phyloP scores from a whole-genome alignment of 2,888 invertebrate genomes.

The Cynaeus angustus region DNA sequence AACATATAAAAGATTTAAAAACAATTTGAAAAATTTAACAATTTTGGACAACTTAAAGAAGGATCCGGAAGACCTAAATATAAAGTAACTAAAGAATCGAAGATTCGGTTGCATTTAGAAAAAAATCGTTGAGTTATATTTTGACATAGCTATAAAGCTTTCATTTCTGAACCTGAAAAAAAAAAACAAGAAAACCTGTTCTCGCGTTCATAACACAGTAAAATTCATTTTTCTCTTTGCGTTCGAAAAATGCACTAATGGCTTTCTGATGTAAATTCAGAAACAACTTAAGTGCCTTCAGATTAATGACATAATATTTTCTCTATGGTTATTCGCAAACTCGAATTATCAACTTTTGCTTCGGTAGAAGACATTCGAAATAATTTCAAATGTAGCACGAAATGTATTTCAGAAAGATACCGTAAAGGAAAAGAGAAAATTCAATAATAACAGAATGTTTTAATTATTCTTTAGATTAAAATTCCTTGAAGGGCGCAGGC shows the following conservation, averaged over 20 bases:
- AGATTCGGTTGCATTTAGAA: no score
- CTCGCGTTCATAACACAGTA: not conserved
- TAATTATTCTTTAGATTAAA: constrained; percentile 32
- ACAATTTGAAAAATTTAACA: no score
- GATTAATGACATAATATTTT: constrained; percentile 27
- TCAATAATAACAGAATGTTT: constrained; percentile 37
- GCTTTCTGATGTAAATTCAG: constrained; percentile 31
- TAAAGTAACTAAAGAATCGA: no score
- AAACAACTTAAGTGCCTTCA: constrained; percentile 19
- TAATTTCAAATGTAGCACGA: constrained; percentile 15
- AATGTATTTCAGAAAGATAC: constrained; percentile 23
- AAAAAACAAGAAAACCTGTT: no score
- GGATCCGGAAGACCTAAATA: no score
- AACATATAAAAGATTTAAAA: no score
- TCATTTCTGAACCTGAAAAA: no score
- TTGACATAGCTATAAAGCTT: no score
- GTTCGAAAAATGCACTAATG: constrained; percentile 21
- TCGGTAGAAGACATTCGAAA: constrained; percentile 5
- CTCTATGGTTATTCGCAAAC: constrained; percentile 13
- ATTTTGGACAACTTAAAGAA: no score
- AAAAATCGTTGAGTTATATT: no score
- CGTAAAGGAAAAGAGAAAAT: constrained; percentile 18
- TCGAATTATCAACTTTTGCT: constrained; percentile 20
- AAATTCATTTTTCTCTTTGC: not conserved
- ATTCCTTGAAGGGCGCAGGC: constrained; percentile 12